phyloP scores from a whole-genome alignment of 2,797 vertebrate genomes.

The Sebastes minor region DNA sequence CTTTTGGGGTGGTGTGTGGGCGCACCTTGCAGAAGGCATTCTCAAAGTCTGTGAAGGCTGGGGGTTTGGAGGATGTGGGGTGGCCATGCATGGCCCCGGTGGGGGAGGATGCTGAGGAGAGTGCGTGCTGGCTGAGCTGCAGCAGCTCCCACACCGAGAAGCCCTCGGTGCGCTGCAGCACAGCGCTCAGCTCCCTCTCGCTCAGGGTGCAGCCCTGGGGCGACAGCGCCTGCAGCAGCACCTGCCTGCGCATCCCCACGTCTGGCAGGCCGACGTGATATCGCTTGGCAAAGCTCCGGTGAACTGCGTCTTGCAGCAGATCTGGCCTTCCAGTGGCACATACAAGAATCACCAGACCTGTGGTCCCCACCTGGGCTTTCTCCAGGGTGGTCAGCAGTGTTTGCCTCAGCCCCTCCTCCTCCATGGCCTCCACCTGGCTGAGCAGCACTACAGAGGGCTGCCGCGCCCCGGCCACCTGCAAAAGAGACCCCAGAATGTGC shows the following conservation, averaged over 20 bases:
- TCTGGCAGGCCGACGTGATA: constrained; percentile 92
- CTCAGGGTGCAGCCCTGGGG: constrained; percentile 89
- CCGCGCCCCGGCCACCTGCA: constrained; percentile 87
- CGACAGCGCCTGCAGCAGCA: constrained; percentile 89
- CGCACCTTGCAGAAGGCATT: constrained; percentile 92
- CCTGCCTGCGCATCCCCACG: constrained; percentile 84
- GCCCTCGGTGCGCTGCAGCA: constrained; percentile 92
- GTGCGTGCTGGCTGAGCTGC: constrained; percentile 92
- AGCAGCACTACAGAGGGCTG: constrained; percentile 90
- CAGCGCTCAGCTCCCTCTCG: constrained; percentile 88
- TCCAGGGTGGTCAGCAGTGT: constrained; percentile 90
- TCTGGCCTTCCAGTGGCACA: constrained; percentile 91
- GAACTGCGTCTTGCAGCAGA: constrained; percentile 89
- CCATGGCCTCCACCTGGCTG: constrained; percentile 89
- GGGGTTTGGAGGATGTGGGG: constrained; percentile 80
- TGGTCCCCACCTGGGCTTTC: constrained; percentile 80
- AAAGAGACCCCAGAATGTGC: constrained; percentile 88
- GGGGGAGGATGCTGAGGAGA: constrained; percentile 81
- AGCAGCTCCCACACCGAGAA: constrained; percentile 90
- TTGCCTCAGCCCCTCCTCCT: constrained; percentile 83
- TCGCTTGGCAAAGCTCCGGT: constrained; percentile 89
- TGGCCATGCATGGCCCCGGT: constrained; percentile 75
- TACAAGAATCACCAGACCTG: constrained; percentile 87
- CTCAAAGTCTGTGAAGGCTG: constrained; percentile 93
- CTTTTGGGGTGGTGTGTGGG: constrained; percentile 89